A percentile compares a stretch with the other conserved stretches of the same genome.
phyloP scores from a whole-genome alignment of 2,797 vertebrate species.

The Brachyalestes nurse region DNA sequence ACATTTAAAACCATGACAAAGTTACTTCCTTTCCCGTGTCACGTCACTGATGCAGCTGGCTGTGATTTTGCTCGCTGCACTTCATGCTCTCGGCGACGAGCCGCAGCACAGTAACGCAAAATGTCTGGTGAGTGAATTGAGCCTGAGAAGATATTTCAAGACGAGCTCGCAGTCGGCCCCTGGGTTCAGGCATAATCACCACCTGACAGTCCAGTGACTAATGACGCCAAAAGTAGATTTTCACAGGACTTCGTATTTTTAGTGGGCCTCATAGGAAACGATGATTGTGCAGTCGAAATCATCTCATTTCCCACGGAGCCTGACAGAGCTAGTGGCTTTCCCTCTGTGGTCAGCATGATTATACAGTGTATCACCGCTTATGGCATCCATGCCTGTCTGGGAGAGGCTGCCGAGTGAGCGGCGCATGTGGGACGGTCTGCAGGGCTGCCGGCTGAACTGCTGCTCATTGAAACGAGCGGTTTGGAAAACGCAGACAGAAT shows the following conservation, averaged over 20 bases:
- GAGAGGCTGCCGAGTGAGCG: neutral
- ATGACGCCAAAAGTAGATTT: conserved; percentile 21
- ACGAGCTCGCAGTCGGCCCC: conserved; percentile 14
- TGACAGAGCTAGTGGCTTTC: conserved; percentile 27
- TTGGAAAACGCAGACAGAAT: conserved; percentile 1
- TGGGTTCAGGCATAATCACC: conserved; percentile 38
- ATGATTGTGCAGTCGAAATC: conserved; percentile 42
- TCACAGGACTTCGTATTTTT: conserved; percentile 31
- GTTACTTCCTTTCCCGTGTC: conserved; percentile 3
- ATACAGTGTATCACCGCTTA: conserved; percentile 32
- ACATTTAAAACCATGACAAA: neutral
- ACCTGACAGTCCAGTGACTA: conserved; percentile 42
- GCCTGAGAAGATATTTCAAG: conserved; percentile 40
- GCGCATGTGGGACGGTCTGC: conserved; percentile 4
- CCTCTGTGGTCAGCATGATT: conserved; percentile 34
- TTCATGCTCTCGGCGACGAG: neutral
- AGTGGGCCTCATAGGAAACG: conserved; percentile 31
- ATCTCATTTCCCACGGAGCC: conserved; percentile 29
- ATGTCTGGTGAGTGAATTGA: conserved; percentile 28
- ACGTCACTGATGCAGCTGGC: neutral
- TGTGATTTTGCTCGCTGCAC: neutral
- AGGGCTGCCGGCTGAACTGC: neutral
- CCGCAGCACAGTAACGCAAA: neutral
- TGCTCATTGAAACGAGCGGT: neutral
- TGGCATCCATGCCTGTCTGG: conserved; percentile 20